A percentile compares a stretch with the other conserved stretches of the same genome.
These are phyloP conservation scores for Rostratula benghalensis DNA, from an alignment of 2,113 vertebrate species.

Conservation along the genomic window DNA sequence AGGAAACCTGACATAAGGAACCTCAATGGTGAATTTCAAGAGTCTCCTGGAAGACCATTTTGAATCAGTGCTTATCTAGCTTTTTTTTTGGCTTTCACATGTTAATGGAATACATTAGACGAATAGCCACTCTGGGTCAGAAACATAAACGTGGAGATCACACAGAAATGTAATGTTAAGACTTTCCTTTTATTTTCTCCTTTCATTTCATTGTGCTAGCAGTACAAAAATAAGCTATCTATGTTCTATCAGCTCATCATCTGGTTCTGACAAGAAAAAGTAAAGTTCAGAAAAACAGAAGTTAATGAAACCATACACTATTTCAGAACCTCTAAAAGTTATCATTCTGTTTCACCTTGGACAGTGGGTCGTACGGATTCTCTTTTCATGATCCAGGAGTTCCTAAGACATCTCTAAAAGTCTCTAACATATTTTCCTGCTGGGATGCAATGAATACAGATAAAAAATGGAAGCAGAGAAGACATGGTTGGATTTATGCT, in stretches of 20 bases:
- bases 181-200: neutral
- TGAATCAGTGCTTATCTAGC: neutral
- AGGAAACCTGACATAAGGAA: neutral
- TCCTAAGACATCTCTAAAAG: neutral
- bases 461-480: neutral
- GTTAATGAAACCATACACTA: neutral
- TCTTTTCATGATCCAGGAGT: neutral
- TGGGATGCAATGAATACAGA: neutral
- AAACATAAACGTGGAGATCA: neutral
- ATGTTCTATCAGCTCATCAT: neutral
- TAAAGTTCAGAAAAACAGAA: neutral
- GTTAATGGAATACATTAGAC: neutral
- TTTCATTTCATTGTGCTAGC: neutral
- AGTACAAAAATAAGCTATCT: neutral
- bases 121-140: neutral
- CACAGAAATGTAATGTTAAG: neutral
- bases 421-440: neutral
- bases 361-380: neutral
- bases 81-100: neutral
- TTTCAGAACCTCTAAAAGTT: neutral
- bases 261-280: neutral
- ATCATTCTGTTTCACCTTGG: rapidly evolving
- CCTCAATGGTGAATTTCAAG: rapidly evolving
- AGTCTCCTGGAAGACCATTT: neutral
- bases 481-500: neutral